phyloP scores from a whole-genome alignment of 2,888 invertebrate genomes.

The Stegophylla sp. region DNA sequence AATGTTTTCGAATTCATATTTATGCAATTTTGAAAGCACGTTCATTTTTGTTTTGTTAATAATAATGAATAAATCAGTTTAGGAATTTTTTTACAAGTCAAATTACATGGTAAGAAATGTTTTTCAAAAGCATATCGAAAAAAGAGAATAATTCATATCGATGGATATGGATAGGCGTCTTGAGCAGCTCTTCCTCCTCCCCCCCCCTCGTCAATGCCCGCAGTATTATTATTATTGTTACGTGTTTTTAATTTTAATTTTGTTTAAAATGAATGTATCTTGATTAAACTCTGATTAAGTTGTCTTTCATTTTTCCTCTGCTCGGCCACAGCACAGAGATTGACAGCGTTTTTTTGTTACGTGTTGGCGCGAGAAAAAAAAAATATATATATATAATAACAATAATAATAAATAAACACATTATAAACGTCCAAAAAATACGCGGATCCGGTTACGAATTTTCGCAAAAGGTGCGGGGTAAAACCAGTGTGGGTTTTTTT shows the following conservation, averaged over 20 bases:
- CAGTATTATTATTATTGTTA: not conserved
- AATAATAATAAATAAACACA: conserved; percentile 27
- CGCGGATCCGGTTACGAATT: conserved; percentile 25
- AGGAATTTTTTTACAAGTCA: too few species aligned
- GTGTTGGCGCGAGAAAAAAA: not conserved
- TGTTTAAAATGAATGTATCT: conserved; percentile 25
- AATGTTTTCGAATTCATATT: too few species aligned
- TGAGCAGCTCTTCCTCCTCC: too few species aligned
- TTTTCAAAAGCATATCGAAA: too few species aligned
- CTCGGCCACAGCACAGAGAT: not conserved
- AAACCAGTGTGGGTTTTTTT: conserved; percentile 20
- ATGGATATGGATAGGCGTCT: too few species aligned
- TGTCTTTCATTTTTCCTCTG: not conserved
- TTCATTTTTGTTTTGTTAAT: too few species aligned
- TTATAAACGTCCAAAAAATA: conserved; percentile 24
- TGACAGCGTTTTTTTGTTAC: conserved; percentile 13
- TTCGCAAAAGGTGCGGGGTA: not conserved
- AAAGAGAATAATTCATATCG: too few species aligned
- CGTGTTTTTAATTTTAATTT: conserved; percentile 35
- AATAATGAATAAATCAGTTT: too few species aligned
- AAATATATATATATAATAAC: not conserved
- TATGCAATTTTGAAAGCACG: too few species aligned
- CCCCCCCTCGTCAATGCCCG: not conserved
- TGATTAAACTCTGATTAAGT: conserved; percentile 40
- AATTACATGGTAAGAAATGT: too few species aligned